Evolutionary conservation across 2,797 vertebrate species (phyloP).

Genomic region (Psittacula derbiana): DNA sequence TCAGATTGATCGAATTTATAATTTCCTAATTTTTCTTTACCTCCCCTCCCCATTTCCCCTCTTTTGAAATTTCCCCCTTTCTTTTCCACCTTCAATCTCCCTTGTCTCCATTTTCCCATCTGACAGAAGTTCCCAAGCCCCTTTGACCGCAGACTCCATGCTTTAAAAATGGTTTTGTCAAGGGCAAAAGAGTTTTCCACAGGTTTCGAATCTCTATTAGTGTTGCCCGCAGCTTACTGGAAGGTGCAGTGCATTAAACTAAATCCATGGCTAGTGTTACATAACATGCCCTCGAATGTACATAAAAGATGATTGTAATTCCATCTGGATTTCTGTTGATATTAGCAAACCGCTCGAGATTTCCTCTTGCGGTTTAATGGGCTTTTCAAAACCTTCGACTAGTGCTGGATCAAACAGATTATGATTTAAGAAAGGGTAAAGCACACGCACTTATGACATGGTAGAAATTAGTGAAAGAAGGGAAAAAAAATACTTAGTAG

Average conservation of each 20-base stretch:
- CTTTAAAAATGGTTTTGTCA: neutral
- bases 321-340: conserved; percentile 54
- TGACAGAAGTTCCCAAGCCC: neutral
- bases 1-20: neutral
- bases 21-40: neutral
- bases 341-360: conserved; percentile 53
- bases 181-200: neutral
- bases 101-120: neutral
- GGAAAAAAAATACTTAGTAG: conserved; percentile 14
- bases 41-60: rapidly evolving
- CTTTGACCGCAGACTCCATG: neutral
- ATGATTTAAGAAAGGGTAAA: conserved; percentile 42
- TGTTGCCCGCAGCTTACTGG: neutral
- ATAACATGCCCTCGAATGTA: conserved; percentile 7
- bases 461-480: conserved; percentile 45
- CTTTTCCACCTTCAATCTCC: neutral
- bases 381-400: conserved; percentile 45
- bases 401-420: conserved; percentile 44
- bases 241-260: conserved; percentile 16
- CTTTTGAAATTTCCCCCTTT: neutral
- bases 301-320: conserved; percentile 44
- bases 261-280: conserved; percentile 23
- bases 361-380: conserved; percentile 44
- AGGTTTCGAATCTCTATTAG: neutral
- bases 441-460: neutral